Base-by-base conservation (phyloP, 30 jellyfish, hydroid and myxozoan species). In the Catostylus mosaicus region DNA sequence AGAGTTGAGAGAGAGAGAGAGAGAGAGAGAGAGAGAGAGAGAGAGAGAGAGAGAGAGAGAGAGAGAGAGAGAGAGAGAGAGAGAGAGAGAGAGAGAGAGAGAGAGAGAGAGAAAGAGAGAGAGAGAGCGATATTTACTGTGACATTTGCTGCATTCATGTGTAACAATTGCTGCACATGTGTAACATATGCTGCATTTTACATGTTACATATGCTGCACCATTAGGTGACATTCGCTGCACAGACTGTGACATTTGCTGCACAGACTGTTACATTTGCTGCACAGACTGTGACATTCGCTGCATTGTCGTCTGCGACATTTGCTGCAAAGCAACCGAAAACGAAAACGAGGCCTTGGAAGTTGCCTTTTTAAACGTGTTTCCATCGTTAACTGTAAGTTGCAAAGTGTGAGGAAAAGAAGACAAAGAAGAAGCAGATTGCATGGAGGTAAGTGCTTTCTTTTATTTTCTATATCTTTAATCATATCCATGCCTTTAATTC, bases 61-160 rank as follows among this genome's bases (percentile, higher is more conserved):
- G 56, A 43, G 56, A 43, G 56, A 43, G 56, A 43, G 56, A 43
- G 56, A 43, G 56, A 43, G 56, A 43, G 56, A 43, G 56, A 43
- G 56, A 43, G 56, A 43, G 56, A n/a, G n/a, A n/a, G n/a, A n/a
- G n/a, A n/a, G n/a, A n/a, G n/a, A n/a, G n/a, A n/a, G n/a, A n/a
- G n/a, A 52, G 67, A 52, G 67, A 52, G 67, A 52, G 67, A 52
- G 67, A 52, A 26, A 67, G 79, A 67, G 79, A 67, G 79, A 67
- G 79, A 67, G 79, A 67, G 79, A 67, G 79, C 79, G 79, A 30
- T 67, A 67, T 67, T 67, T 35, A 35, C 29, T 67, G 79, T 67
- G 12, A 67, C 79, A 67, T 30, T 2, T 67, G 79, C 79, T 67
- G 79, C 79, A 67, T n/a, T 30, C 19, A 24, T 22, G 18, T 67